Conservation (phyloP, 2,797 vertebrate species). For the Lindbergichthys nudifrons region DNA sequence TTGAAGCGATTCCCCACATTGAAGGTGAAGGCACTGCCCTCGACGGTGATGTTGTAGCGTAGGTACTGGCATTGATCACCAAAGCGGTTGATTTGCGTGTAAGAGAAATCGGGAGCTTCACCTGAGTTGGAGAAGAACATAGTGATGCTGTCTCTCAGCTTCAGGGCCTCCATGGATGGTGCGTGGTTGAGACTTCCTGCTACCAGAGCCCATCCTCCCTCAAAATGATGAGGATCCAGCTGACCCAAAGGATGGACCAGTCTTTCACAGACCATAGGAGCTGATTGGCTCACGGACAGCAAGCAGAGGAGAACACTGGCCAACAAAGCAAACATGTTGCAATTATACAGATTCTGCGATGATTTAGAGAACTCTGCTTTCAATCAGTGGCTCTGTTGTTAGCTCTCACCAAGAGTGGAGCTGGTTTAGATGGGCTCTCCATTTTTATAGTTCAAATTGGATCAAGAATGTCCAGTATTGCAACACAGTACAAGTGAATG, state of each 20-base stretch:
- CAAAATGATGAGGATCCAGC: conserved; percentile 15
- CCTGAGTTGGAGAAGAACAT: conserved; percentile 57
- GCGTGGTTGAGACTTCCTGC: conserved; percentile 62
- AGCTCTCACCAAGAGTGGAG: not conserved
- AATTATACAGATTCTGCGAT: not conserved
- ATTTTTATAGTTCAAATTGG: conserved; percentile 41
- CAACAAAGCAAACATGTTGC: conserved; percentile 39
- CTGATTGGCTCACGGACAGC: conserved; percentile 34
- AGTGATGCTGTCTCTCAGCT: conserved; percentile 66
- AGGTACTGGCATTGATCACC: conserved; percentile 51
- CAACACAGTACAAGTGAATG: conserved; percentile 24
- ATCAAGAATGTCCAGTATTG: conserved; percentile 25
- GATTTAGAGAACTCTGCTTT: not conserved
- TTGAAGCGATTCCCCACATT: conserved; percentile 48
- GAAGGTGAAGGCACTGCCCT: conserved; percentile 50
- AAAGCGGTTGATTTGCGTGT: conserved; percentile 65
- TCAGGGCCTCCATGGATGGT: conserved; percentile 50
- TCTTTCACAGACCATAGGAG: conserved; percentile 54
- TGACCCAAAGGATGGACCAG: conserved; percentile 45
- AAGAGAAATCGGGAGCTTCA: conserved; percentile 22
- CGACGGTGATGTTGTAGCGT: conserved; percentile 53
- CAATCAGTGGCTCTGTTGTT: not conserved
- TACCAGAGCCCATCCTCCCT: conserved; percentile 63
- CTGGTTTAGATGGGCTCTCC: not conserved
- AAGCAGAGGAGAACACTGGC: conserved; percentile 32